Percentiles rank a stretch among this genome's conserved stretches.
Conservation (phyloP, 2,797 vertebrate genomes). For the Chaunax sp. region DNA sequence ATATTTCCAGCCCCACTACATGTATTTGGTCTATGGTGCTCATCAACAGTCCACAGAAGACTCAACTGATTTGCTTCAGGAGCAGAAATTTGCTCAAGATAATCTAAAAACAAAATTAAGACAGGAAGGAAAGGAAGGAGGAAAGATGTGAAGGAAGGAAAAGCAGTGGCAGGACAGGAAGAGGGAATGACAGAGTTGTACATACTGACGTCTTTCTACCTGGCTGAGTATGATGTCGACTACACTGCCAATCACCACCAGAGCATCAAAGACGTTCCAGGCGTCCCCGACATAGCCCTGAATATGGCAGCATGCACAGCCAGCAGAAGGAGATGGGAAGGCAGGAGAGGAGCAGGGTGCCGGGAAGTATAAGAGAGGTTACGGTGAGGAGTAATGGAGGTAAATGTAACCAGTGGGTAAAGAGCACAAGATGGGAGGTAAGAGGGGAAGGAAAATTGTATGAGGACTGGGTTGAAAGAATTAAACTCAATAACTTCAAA, state of each 20-base stretch:
- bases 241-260: slow-evolving; percentile 99
- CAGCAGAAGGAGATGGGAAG: slow-evolving; percentile 41
- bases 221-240: slow-evolving; percentile 99
- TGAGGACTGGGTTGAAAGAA: slow-evolving; percentile 30
- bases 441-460: slow-evolving; percentile 25
- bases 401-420: slow-evolving; percentile 6
- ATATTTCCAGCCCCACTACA: neutral
- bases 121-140: slow-evolving; percentile 38
- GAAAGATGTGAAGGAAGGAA: slow-evolving; percentile 33
- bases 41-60: slow-evolving; percentile 18
- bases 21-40: slow-evolving; percentile 29
- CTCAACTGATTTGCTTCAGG: slow-evolving; percentile 26
- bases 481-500: neutral
- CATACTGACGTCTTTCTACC: slow-evolving; percentile 86
- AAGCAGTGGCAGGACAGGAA: slow-evolving; percentile 38
- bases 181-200: slow-evolving; percentile 65
- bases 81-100: slow-evolving; percentile 23
- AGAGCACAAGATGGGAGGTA: slow-evolving; percentile 4
- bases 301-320: slow-evolving; percentile 86
- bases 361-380: slow-evolving; percentile 37
- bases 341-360: slow-evolving; percentile 18
- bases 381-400: slow-evolving; percentile 31
- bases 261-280: slow-evolving; percentile 99
- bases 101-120: slow-evolving; percentile 23
- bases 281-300: slow-evolving; percentile 99